phyloP scores from a whole-genome alignment of 2,113 vertebrate genomes.

The Pluvianellus socialis region DNA sequence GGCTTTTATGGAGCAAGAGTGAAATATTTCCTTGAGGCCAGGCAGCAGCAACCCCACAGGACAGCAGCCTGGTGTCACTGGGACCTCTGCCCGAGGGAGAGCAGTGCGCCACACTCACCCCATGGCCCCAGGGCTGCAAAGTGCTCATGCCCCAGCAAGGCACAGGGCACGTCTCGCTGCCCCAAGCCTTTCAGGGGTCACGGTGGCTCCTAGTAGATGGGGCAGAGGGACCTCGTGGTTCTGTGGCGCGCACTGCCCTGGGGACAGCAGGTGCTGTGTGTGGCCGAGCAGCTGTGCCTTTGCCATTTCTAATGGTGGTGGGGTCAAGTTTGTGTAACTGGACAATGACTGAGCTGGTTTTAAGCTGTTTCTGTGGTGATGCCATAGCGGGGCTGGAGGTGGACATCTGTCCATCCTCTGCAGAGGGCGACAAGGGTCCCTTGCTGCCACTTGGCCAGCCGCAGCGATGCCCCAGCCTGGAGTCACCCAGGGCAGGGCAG shows the following conservation, averaged over 20 bases:
- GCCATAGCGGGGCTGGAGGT: background rate
- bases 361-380: background rate
- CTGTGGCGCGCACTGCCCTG: background rate
- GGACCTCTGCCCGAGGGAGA: background rate
- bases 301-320: background rate
- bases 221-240: background rate
- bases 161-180: background rate
- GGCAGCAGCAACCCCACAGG: background rate
- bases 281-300: background rate
- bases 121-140: background rate
- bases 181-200: background rate
- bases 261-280: fast-evolving
- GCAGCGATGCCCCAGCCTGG: background rate
- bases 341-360: background rate
- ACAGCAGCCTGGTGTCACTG: background rate
- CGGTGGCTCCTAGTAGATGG: fast-evolving
- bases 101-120: fast-evolving
- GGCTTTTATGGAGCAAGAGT: background rate
- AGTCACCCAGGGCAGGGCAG: background rate
- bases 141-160: background rate
- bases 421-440: fast-evolving
- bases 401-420: fast-evolving
- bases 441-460: too few relatives aligned
- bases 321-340: background rate
- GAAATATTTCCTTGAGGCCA: background rate